Percentiles rank a stretch among this genome's conserved stretches.
Evolutionary conservation across 2,113 vertebrate genomes (phyloP).

Genomic region (Crotalus helleri): DNA sequence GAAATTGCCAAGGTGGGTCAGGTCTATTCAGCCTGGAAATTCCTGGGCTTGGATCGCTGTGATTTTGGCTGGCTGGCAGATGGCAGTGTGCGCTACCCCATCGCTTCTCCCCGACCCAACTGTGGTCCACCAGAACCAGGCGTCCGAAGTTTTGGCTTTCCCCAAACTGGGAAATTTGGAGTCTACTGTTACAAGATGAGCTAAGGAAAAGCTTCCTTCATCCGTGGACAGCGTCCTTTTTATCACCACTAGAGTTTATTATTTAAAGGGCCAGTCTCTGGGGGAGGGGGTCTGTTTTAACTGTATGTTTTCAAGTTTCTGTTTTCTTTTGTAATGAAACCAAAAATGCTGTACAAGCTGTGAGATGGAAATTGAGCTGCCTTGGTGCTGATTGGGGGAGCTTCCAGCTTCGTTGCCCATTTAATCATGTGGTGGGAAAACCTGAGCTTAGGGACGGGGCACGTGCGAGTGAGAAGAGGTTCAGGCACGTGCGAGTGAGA

Average conservation of each 20-base stretch:
- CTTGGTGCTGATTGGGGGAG: background rate
- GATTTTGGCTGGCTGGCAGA: conserved; percentile 89
- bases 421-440: background rate
- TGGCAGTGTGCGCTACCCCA: conserved; percentile 86
- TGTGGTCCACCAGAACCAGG: conserved; percentile 81
- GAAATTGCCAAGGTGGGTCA: conserved; percentile 86
- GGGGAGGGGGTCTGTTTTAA: background rate
- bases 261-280: conserved; percentile 36
- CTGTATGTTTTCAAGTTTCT: conserved; percentile 40
- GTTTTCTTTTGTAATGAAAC: conserved; percentile 19
- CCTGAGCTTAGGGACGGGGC: background rate
- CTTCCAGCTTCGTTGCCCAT: background rate
- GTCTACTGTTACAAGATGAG: conserved; percentile 83
- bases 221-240: conserved; percentile 4
- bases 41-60: conserved; percentile 81
- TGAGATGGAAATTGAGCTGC: background rate
- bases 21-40: conserved; percentile 86
- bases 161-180: conserved; percentile 69
- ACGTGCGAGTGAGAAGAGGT: background rate
- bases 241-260: background rate
- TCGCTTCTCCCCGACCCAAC: conserved; percentile 72
- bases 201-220: conserved; percentile 50
- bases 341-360: background rate
- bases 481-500: background rate
- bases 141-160: conserved; percentile 84